Evolutionary conservation across 2,113 vertebrate species (phyloP), one percentile per base, ranked within the genome.

Genomic region (Microtus pennsylvanicus): DNA sequence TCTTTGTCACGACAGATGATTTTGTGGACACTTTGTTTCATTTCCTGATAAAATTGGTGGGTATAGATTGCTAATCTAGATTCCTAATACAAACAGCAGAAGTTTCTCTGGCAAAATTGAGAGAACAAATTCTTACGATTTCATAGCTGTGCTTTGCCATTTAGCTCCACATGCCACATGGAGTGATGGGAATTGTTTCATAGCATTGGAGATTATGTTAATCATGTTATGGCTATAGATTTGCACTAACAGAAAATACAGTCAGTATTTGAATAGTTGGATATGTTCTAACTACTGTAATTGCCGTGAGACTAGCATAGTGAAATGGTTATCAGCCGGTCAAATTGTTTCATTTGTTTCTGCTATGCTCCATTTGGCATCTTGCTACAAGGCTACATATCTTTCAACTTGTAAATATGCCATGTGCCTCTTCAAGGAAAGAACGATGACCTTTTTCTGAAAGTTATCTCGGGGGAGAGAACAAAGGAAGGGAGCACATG

Each of bases 311-410:
- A 96, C 61, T 47, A 70, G n/a, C 89, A 55, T 87, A 83, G 88
- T 90, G 69, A 96, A 94, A 96, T 85, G 42, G 35, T 96, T 96
- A 96, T 96, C 82, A 91, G 80, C 65, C 80, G 94, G 61, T 94
- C 81, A 89, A 89, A 96, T 91, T 82, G 83, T 96, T 97, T 96
- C 86, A 93, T 96, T 97, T 96, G 86, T 70, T 95, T 95, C 82
- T 98, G 93, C 28, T 80, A 89, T 70, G 82, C 89, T 96, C 55
- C 91, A 97, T 97, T 98, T 95, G 91, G 65, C 88, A 87, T 89
- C 47, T 58, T 80, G 69, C 76, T 87, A 87, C 45, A 91, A 96
- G 91, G 35, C 87, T 96, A 78, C 87, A 55, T 74, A 80, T 72
- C 89, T 87, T 86, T 87, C 47, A 89, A 85, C 87, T 94, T 97